phyloP scores from a whole-genome alignment of 1,140 invertebrate species.

The Vollenhovia emeryi region DNA sequence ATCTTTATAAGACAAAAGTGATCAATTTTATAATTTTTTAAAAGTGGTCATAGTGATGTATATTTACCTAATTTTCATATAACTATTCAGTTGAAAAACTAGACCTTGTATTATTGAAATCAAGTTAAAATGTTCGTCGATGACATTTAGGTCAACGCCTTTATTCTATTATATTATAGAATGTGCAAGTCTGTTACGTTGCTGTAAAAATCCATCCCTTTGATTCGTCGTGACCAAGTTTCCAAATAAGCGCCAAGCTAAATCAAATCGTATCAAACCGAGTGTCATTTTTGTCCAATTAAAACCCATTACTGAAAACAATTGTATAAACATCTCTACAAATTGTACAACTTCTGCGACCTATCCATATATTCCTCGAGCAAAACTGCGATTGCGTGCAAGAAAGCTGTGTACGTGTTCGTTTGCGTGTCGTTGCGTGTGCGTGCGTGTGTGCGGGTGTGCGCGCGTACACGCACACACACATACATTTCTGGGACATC shows the following conservation, averaged over 20 bases:
- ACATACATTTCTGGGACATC: not conserved
- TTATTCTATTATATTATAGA: constrained; percentile 76
- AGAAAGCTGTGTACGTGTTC: not conserved
- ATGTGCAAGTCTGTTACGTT: constrained; percentile 68
- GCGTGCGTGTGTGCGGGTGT: not conserved
- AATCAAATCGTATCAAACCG: not conserved
- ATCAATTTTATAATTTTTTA: not conserved
- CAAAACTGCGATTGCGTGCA: not conserved
- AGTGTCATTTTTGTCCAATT: not conserved
- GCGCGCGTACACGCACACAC: too few relatives aligned
- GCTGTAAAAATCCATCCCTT: not conserved
- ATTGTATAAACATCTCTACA: not conserved
- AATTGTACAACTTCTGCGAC: not conserved
- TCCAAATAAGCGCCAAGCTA: not conserved
- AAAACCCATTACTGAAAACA: not conserved
- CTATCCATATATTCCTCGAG: not conserved
- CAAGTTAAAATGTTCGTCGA: constrained; percentile 34
- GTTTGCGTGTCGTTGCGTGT: too few relatives aligned
- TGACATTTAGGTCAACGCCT: constrained; percentile 80
- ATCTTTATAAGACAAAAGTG: not conserved
- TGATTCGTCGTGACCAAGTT: not conserved
- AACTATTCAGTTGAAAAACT: not conserved
- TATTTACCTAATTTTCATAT: not conserved
- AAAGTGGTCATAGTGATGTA: not conserved
- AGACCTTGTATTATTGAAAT: not conserved